Conservation (phyloP, 2,113 vertebrate genomes). For the Coptodon bakossiorum region DNA sequence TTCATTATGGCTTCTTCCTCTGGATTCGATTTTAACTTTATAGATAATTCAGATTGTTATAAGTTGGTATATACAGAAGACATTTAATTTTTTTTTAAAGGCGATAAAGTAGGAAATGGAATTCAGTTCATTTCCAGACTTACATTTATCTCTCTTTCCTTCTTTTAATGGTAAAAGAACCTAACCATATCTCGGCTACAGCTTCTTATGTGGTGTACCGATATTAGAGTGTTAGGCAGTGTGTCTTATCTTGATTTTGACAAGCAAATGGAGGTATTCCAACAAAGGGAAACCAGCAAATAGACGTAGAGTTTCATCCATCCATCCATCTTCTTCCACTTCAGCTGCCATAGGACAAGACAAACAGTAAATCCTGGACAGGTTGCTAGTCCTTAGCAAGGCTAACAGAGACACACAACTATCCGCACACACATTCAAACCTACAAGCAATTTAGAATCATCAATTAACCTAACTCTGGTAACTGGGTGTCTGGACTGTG, state of each 20-base stretch:
- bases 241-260: neutral
- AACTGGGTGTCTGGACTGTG: neutral
- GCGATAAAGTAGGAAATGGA: neutral
- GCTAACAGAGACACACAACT: neutral
- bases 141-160: neutral
- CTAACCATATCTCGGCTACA: neutral
- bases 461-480: rapidly evolving
- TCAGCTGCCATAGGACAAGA: neutral
- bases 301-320: neutral
- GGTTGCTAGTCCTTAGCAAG: neutral
- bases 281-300: neutral
- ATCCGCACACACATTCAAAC: neutral
- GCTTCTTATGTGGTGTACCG: neutral
- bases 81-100: neutral
- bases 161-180: neutral
- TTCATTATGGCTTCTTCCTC: neutral
- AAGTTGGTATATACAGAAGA: neutral
- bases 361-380: neutral
- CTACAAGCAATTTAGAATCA: neutral
- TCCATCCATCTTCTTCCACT: neutral
- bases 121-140: neutral
- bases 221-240: neutral
- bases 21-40: neutral
- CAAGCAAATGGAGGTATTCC: neutral
- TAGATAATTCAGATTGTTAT: neutral